phyloP scores from a whole-genome alignment of 2,888 invertebrate species.

The Nyleta sp. region DNA sequence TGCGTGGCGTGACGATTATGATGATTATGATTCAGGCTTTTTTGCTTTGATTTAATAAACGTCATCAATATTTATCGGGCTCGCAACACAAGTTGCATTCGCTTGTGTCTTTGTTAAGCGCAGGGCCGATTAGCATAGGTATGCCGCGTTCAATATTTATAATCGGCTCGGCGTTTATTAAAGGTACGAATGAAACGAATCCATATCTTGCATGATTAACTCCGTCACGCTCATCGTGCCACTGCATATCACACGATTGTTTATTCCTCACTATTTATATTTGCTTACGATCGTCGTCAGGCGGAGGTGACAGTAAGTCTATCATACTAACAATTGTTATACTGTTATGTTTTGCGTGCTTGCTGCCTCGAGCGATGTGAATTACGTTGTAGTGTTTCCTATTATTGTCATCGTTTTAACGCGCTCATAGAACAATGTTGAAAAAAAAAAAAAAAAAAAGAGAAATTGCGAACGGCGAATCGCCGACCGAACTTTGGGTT shows the following conservation, averaged over 20 bases:
- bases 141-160: slow-evolving; percentile 58
- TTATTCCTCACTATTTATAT: slow-evolving; percentile 74
- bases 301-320: slow-evolving; percentile 80
- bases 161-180: slow-evolving; percentile 45
- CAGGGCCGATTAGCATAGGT: slow-evolving; percentile 52
- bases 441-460: background rate
- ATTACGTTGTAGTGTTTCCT: slow-evolving; percentile 43
- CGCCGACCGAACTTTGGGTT: no score
- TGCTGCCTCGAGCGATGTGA: slow-evolving; percentile 46
- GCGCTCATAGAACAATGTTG: slow-evolving; percentile 1
- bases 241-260: slow-evolving; percentile 70
- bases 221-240: slow-evolving; percentile 57
- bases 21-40: slow-evolving; percentile 39
- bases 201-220: slow-evolving; percentile 57
- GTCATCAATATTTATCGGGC: slow-evolving; percentile 54
- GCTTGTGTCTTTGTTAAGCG: slow-evolving; percentile 44
- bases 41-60: slow-evolving; percentile 46
- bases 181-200: slow-evolving; percentile 52
- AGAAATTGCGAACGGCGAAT: no score
- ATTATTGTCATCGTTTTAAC: slow-evolving; percentile 29
- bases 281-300: slow-evolving; percentile 77
- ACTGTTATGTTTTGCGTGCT: slow-evolving; percentile 62
- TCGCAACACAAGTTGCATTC: slow-evolving; percentile 33
- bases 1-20: slow-evolving; percentile 7
- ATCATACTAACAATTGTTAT: slow-evolving; percentile 66